Evolutionary conservation across 2,888 invertebrate genomes (phyloP).

Genomic region (Lysandra coridon): DNA sequence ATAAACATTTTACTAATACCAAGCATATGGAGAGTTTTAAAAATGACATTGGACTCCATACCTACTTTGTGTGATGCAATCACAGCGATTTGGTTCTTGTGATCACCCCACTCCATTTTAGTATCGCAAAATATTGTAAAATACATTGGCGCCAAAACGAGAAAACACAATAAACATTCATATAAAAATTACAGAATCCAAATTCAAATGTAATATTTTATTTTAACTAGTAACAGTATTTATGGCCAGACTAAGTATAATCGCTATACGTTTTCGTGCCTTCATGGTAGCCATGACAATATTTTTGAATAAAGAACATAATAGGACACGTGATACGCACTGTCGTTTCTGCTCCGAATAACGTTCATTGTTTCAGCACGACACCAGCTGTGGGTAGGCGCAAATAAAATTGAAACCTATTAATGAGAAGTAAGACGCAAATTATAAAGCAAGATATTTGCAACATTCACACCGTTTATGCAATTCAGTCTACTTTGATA

Average conservation of each 20-base stretch:
- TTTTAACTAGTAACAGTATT: too few relatives aligned
- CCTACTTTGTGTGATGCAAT: too few relatives aligned
- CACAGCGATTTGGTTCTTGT: too few relatives aligned
- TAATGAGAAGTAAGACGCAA: not conserved
- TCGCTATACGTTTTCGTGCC: not conserved
- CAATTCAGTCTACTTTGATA: constrained; percentile 20
- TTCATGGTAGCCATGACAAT: not conserved
- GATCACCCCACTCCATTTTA: too few relatives aligned
- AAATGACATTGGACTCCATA: too few relatives aligned
- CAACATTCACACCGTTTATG: constrained; percentile 23
- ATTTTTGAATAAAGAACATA: constrained; percentile 27
- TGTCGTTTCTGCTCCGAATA: constrained; percentile 37
- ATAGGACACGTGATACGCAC: constrained; percentile 33
- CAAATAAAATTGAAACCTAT: constrained; percentile 5
- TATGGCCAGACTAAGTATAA: not conserved
- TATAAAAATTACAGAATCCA: too few relatives aligned
- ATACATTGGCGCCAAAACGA: too few relatives aligned
- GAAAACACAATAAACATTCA: too few relatives aligned
- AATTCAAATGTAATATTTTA: too few relatives aligned
- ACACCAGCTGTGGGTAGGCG: not conserved
- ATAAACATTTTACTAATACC: too few relatives aligned
- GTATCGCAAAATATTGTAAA: too few relatives aligned
- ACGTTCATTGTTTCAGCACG: constrained; percentile 33
- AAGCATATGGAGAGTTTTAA: too few relatives aligned
- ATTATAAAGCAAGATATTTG: not conserved